Evolutionary conservation across 2,113 vertebrate species (phyloP), one percentile per base, ranked within the genome.

Genomic region (Eolophus roseicapilla): DNA sequence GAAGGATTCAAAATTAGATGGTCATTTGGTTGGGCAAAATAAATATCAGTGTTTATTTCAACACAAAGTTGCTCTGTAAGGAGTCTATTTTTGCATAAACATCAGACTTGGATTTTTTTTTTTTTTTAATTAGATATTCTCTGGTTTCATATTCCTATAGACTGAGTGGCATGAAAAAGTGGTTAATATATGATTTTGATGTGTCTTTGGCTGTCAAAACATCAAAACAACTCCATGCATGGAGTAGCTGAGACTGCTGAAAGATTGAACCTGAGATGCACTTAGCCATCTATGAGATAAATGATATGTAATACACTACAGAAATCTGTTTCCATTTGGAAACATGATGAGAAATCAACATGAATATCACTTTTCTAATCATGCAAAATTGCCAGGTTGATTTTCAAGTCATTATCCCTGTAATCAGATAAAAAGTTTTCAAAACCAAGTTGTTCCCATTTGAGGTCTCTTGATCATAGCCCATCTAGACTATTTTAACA

Each of bases 291-390:
- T 77, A 20, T 28, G 53, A 91, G 67, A 92, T 74, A 95, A 88
- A 77, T 35, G 1, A 17, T 67, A 83, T 13, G 25, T 31, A 90
- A 69, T 62, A 74, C 6, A 17, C 74, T 60, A 41, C n/a, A 83
- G 60, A 91, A 96, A 94, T 93, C 39, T 55, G 64, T 90, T 87
- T 92, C 73, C 88, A 47, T 83, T 93, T 86, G 81, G 59, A 94
- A 96, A 95, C 73, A 86, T 39, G 47, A 95, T 86, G 92, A 91
- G 33, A 92, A 92, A 94, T 84, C 71, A 82, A 79, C 65, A 88
- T 11, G 78, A 94, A 88, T 65, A 95, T 87, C 70, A 82, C 60
- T 96, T 85, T 82, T 88, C 50, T 94, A 95, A 96, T 94, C 59
- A 92, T 47, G 39, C 44, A 77, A 95, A 94, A 96, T 86, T 95